Conservation (phyloP, 2,113 vertebrate species). For the Syrrhaptes paradoxus region DNA sequence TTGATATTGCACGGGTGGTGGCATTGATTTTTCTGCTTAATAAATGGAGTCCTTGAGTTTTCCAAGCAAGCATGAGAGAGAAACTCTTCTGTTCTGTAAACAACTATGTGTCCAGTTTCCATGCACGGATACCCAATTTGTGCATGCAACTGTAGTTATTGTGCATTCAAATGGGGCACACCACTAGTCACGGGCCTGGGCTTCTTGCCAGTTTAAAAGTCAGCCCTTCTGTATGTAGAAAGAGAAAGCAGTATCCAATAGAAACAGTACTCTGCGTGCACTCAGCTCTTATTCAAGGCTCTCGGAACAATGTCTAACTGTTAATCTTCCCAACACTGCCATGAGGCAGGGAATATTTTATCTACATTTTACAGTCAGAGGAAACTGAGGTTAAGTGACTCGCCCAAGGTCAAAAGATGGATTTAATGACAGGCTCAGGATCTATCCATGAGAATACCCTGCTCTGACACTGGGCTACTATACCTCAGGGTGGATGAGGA, state of each 20-base stretch:
- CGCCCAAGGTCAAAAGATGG: constrained; percentile 60
- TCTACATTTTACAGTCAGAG: constrained; percentile 63
- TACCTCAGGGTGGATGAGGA: constrained; percentile 1
- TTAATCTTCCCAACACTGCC: constrained; percentile 59
- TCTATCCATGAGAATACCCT: constrained; percentile 35
- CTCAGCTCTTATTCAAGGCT: constrained; percentile 57
- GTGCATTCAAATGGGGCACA: constrained; percentile 62
- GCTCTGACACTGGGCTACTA: constrained; percentile 11
- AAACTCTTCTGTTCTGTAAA: constrained; percentile 57
- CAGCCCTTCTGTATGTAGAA: constrained; percentile 56
- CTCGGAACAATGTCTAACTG: constrained; percentile 66
- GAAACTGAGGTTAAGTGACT: constrained; percentile 66
- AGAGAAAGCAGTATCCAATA: constrained; percentile 60
- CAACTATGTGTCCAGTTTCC: constrained; percentile 60
- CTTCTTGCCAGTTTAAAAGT: constrained; percentile 68
- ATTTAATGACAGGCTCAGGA: constrained; percentile 45
- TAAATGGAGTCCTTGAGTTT: constrained; percentile 23
- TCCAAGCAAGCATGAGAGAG: not conserved
- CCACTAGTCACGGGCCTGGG: constrained; percentile 63
- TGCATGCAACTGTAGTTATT: constrained; percentile 62
- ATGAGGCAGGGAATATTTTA: constrained; percentile 64
- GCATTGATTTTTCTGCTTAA: not conserved
- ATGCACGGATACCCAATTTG: constrained; percentile 61
- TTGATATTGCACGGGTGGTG: not conserved
- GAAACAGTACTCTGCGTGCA: constrained; percentile 56